Evolutionary conservation across 2,888 invertebrate genomes (phyloP).

Genomic region (Hedychridium roseum): DNA sequence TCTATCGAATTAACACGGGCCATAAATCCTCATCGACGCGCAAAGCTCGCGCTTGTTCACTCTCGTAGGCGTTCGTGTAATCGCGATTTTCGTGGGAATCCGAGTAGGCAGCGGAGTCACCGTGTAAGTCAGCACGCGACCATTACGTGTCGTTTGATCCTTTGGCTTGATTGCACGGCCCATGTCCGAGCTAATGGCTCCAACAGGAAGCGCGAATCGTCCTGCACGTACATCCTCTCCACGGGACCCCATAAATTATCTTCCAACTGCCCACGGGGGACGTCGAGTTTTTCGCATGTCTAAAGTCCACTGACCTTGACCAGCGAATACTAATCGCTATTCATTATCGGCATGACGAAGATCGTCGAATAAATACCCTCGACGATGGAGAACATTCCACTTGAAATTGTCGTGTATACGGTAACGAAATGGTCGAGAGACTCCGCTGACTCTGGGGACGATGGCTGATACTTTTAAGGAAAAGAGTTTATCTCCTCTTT

Average conservation of each 20-base stretch:
- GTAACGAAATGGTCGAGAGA: conserved; percentile 27
- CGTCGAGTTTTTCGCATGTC: too few relatives aligned
- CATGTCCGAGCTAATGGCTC: conserved; percentile 37
- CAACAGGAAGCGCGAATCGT: conserved; percentile 32
- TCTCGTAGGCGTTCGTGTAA: too few relatives aligned
- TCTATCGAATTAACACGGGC: conserved; percentile 16
- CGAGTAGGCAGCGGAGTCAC: conserved; percentile 17
- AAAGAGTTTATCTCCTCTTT: conserved; percentile 13
- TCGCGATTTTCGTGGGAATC: conserved; percentile 36
- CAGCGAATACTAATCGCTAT: too few relatives aligned
- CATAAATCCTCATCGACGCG: conserved; percentile 21
- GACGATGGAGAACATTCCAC: too few relatives aligned
- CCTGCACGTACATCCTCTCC: neutral
- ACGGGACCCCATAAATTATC: too few relatives aligned
- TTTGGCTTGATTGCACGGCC: conserved; percentile 31
- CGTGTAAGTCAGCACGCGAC: conserved; percentile 36
- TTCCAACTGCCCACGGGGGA: too few relatives aligned
- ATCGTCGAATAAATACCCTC: too few relatives aligned
- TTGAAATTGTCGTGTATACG: too few relatives aligned
- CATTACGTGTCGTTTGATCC: conserved; percentile 35
- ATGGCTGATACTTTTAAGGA: conserved; percentile 18
- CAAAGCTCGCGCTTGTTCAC: too few relatives aligned
- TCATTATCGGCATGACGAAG: too few relatives aligned
- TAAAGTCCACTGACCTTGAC: too few relatives aligned
- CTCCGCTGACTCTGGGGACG: conserved; percentile 31